Percentiles rank a stretch among this genome's conserved stretches.
These are phyloP conservation scores for Eulithis testata DNA, from an alignment of 2,888 invertebrate species.

Conservation along the genomic window DNA sequence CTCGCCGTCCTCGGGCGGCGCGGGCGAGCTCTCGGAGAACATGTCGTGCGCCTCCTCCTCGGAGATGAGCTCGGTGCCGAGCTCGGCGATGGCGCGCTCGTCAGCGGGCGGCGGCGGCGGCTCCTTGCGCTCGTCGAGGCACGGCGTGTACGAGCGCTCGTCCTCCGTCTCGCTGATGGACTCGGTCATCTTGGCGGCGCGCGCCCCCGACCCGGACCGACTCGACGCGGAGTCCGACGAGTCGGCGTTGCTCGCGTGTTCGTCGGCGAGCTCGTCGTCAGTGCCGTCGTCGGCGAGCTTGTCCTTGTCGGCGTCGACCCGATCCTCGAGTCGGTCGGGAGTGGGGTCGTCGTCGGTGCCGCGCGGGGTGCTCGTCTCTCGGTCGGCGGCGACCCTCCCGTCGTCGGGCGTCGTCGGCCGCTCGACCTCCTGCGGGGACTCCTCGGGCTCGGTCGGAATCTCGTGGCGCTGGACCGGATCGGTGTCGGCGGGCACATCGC, in stretches of 20 bases:
- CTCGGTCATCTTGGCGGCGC: conserved; percentile 83
- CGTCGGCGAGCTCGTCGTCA: conserved; percentile 33
- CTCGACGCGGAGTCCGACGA: conserved; percentile 30
- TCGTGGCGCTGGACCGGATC: neutral
- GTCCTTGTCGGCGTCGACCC: conserved; percentile 12
- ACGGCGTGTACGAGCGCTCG: conserved; percentile 89
- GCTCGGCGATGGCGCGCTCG: conserved; percentile 71
- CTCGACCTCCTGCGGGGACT: neutral
- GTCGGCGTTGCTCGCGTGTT: conserved; percentile 17
- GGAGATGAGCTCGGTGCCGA: conserved; percentile 90
- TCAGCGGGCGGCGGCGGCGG: neutral
- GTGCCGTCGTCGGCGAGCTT: conserved; percentile 29
- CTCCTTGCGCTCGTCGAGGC: conserved; percentile 86
- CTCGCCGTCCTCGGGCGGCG: conserved; percentile 68
- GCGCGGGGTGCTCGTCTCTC: neutral
- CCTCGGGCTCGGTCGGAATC: neutral
- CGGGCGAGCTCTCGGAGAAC: conserved; percentile 81
- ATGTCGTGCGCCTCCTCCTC: conserved; percentile 88
- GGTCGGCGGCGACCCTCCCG: neutral
- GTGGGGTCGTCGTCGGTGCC: conserved; percentile 16
- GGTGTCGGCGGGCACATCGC: neutral
- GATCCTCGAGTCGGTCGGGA: neutral
- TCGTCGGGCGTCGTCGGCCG: neutral
- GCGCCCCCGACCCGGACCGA: conserved; percentile 1
- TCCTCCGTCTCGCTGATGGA: conserved; percentile 86